phyloP scores from a whole-genome alignment of 2,113 vertebrate species.

The Vanacampus margaritifer region DNA sequence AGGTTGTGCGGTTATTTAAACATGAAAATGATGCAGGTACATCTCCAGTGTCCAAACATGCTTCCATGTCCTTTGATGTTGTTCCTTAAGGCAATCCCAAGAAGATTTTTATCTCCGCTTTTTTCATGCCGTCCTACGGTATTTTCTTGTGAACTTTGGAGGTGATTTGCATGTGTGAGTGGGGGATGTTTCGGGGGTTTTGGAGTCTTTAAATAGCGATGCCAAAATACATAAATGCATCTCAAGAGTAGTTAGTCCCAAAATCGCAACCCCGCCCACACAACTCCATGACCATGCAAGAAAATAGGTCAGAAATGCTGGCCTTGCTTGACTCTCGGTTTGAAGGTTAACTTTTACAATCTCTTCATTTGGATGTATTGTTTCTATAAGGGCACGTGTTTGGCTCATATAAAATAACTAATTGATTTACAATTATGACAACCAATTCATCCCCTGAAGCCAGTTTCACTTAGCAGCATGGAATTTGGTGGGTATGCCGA shows the following conservation, averaged over 20 bases:
- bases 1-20: not conserved
- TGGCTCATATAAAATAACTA: no score
- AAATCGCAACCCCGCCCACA: not conserved
- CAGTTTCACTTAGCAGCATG: no score
- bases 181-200: not conserved
- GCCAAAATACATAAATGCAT: not conserved
- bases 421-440: no score
- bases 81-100: not conserved
- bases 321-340: not conserved
- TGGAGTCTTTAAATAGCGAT: not conserved
- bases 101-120: not conserved
- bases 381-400: not conserved
- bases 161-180: not conserved
- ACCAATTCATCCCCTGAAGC: no score
- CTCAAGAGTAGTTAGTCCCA: not conserved
- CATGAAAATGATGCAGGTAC: not conserved
- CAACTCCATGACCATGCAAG: not conserved
- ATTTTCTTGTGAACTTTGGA: no score
- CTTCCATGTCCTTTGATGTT: not conserved
- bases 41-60: not conserved
- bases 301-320: not conserved
- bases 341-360: not conserved
- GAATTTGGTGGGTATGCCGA: no score
- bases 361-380: no score
- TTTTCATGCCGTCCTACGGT: not conserved